Evolutionary conservation across 23 tunicate species (phyloP).

Genomic region (Trididemnum clinides): DNA sequence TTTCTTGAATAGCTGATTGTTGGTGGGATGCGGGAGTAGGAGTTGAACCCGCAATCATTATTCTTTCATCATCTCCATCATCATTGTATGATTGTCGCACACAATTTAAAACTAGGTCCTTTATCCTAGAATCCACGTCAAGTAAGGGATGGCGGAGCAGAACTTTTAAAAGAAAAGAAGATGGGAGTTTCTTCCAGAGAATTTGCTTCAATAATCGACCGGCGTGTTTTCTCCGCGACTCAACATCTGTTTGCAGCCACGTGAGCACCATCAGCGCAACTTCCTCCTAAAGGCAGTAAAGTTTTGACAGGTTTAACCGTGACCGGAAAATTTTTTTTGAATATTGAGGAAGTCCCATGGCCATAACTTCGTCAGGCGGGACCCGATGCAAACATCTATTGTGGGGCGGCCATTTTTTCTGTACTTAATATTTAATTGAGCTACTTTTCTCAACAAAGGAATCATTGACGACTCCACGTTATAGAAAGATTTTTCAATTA

Average conservation of each 20-base stretch:
- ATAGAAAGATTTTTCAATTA: no score
- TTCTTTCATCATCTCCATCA: neutral
- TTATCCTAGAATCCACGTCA: neutral
- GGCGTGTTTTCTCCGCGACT: conserved; percentile 29
- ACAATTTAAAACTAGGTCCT: conserved; percentile 39
- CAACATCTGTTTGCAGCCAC: conserved; percentile 45
- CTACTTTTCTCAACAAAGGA: no score
- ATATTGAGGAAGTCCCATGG: no score
- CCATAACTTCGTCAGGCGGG: no score
- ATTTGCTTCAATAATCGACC: conserved; percentile 11
- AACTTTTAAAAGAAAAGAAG: conserved; percentile 48
- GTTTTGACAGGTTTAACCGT: neutral
- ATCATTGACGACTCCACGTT: no score
- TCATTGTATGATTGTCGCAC: conserved; percentile 53
- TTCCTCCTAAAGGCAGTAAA: conserved; percentile 25
- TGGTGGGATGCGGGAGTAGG: neutral
- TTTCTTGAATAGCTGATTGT: neutral
- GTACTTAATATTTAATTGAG: no score
- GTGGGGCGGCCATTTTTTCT: no score
- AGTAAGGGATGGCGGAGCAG: conserved; percentile 44
- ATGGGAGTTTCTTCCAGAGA: conserved; percentile 44
- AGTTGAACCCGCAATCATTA: neutral
- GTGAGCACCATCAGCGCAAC: conserved; percentile 20
- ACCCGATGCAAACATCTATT: no score
- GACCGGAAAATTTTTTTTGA: no score